Evolutionary conservation across 1,140 invertebrate genomes (phyloP).

Genomic region (Tachypleus tridentatus): DNA sequence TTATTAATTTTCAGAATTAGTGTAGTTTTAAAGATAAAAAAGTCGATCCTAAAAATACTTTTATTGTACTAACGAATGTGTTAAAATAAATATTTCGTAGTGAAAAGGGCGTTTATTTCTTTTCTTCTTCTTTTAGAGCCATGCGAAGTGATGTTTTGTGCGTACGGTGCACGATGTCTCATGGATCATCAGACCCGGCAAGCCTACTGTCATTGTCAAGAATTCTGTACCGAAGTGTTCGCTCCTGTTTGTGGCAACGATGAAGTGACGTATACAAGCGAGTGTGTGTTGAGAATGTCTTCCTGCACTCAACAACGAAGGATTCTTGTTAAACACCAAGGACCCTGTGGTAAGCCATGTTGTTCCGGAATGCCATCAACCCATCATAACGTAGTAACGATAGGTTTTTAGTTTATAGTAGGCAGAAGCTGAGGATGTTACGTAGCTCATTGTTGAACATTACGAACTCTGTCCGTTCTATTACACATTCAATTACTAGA

Average conservation of each 20-base stretch:
- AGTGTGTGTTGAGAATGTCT: conserved; percentile 59
- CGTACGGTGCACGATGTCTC: conserved; percentile 60
- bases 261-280: conserved; percentile 61
- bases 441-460: too few species aligned
- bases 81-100: background rate
- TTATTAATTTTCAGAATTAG: background rate
- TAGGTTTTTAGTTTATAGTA: too few species aligned
- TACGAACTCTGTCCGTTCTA: too few species aligned
- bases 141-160: conserved; percentile 63
- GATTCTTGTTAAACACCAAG: conserved; percentile 55
- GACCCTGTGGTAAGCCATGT: conserved; percentile 56
- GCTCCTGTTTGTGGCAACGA: conserved; percentile 64
- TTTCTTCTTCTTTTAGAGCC: conserved; percentile 46
- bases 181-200: conserved; percentile 43
- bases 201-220: conserved; percentile 55
- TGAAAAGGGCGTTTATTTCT: background rate
- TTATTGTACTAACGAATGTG: background rate
- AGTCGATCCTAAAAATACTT: background rate
- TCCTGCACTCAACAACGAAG: conserved; percentile 57
- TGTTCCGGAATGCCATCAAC: background rate
- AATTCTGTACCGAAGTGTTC: conserved; percentile 36
- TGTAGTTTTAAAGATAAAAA: background rate
- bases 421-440: too few species aligned
- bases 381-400: too few species aligned
- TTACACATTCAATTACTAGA: too few species aligned